Percentiles rank a stretch among this genome's conserved stretches.
Conservation (phyloP, 2,888 invertebrate genomes). For the Clivina fossor region DNA sequence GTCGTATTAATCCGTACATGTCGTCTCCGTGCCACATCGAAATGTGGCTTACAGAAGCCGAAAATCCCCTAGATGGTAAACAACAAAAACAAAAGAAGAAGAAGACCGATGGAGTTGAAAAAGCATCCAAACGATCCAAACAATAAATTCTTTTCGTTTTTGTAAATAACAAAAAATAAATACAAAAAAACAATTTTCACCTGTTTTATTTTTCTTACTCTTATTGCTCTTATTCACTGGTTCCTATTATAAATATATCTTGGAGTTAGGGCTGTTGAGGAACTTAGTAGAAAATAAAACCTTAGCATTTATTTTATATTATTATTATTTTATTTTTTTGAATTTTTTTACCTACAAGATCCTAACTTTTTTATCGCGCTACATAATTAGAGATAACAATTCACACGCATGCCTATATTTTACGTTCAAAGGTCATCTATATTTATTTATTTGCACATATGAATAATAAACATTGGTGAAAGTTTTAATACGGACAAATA, state of each 20-base stretch:
- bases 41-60: constrained; percentile 94
- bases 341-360: no score
- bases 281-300: no score
- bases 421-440: constrained; percentile 15
- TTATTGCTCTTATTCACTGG: no score
- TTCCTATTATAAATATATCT: no score
- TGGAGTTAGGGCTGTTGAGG: no score
- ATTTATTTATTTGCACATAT: background rate
- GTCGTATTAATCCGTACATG: constrained; percentile 99
- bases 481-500: constrained; percentile 6
- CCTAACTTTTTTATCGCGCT: background rate
- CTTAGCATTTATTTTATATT: no score
- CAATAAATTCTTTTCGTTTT: constrained; percentile 29
- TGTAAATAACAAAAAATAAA: constrained; percentile 29
- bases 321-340: no score
- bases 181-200: constrained; percentile 23
- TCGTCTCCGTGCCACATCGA: constrained; percentile 99
- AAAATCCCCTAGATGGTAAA: constrained; percentile 83
- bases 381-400: background rate
- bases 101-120: constrained; percentile 41
- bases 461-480: background rate
- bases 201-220: constrained; percentile 7
- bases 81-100: constrained; percentile 93
- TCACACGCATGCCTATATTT: constrained; percentile 13
- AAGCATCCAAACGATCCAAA: constrained; percentile 27